These are phyloP conservation scores for Smutsia temminckii DNA, from an alignment of 2,797 vertebrate species.

Conservation along the genomic window DNA sequence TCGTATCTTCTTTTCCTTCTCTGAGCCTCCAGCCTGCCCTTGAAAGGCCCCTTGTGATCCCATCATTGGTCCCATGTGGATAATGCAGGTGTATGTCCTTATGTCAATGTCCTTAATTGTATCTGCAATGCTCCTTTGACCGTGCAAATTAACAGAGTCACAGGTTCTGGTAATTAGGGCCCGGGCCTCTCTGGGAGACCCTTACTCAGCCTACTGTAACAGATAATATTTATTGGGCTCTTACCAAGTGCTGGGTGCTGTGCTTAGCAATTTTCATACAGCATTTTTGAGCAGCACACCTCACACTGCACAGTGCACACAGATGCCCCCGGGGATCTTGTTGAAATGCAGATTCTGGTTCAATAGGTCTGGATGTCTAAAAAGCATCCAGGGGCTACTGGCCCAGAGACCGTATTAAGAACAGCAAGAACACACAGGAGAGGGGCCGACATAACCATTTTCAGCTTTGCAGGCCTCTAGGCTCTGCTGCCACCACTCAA, in stretches of 20 bases:
- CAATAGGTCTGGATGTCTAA: background rate
- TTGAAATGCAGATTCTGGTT: background rate
- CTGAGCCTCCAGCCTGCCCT: background rate
- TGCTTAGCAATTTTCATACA: accelerated
- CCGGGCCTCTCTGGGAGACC: accelerated
- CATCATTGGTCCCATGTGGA: background rate
- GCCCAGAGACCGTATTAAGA: background rate
- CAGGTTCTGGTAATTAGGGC: background rate
- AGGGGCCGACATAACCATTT: background rate
- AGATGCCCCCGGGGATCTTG: background rate
- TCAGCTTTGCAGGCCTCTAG: background rate
- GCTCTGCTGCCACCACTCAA: accelerated
- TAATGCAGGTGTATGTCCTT: background rate
- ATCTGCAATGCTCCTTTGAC: background rate
- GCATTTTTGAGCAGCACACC: background rate
- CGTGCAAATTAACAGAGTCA: accelerated
- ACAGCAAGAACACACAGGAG: background rate
- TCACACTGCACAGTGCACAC: background rate
- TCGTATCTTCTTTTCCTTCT: background rate
- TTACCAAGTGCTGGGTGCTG: background rate
- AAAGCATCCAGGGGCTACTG: background rate
- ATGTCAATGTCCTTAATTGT: no score
- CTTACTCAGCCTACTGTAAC: accelerated
- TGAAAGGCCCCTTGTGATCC: background rate
- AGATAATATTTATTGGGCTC: background rate